Evolutionary conservation across 2,888 invertebrate species (phyloP).

Genomic region (Patella caerulea): DNA sequence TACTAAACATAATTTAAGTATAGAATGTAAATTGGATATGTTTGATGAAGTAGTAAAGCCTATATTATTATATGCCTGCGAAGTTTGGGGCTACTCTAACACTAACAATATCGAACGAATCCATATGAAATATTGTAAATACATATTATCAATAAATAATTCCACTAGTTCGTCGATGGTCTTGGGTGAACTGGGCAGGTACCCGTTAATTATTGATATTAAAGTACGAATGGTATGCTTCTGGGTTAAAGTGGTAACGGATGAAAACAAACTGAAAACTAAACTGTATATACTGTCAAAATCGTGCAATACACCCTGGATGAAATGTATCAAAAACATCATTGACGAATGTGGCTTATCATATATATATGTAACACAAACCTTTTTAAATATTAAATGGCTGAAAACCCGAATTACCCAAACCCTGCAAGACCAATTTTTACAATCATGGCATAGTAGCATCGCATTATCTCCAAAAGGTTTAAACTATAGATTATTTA

Average conservation of each 20-base stretch:
- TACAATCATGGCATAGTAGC: not conserved
- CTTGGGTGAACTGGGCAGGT: not conserved
- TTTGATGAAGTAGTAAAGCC: not conserved
- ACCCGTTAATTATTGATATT: not conserved
- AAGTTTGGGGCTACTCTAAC: not conserved
- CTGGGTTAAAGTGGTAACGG: not conserved
- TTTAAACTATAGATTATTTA: not conserved
- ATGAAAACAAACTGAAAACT: not conserved
- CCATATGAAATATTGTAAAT: constrained; percentile 6
- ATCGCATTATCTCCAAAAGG: not conserved
- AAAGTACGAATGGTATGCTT: not conserved
- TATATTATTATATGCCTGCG: not conserved
- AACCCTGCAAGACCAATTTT: not conserved
- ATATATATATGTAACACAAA: not conserved
- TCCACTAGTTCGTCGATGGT: not conserved
- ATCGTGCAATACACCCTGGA: not conserved
- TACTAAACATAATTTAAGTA: not conserved
- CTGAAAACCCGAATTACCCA: not conserved
- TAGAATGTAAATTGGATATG: not conserved
- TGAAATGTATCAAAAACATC: not conserved
- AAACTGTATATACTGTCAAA: not conserved
- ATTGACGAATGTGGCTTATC: not conserved
- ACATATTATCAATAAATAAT: not conserved
- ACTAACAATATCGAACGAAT: not conserved
- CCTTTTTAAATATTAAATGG: not conserved